Base-by-base conservation (phyloP, 2,797 vertebrate genomes). In the Gastrophryne carolinensis region DNA sequence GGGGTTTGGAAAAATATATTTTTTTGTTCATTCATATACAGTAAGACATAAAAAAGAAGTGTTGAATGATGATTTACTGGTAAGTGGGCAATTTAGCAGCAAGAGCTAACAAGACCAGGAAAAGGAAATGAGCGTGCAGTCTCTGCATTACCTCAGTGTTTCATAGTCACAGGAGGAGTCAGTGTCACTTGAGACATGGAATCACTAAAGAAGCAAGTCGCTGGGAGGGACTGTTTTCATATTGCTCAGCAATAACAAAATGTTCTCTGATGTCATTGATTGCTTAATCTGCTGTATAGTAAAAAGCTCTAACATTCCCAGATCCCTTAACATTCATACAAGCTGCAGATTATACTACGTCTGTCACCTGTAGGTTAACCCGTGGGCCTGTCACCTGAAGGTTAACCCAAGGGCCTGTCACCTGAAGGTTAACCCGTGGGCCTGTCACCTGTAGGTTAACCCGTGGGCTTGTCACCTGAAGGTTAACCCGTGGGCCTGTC, bases 131-230 rank as follows among this genome's bases (percentile, higher is more conserved):
- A 50, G 23, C 52, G 34, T 9, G 10, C 39, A 50, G 21, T n/a
- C 32, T n/a, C 30, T 53, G 34, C 19, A 21, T 52, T 49, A 58
- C 26, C 26, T 41, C 24, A 64, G 49, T 49, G n/a, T 56, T 35
- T 56, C 24, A 63, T 41, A 21, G 3, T n/a, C 19, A 19, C 19
- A 17, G 50, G 10, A 34, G 39, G 53, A 60, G 63, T 75, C 52
- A 47, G 74, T 63, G 74, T 71, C 66, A 23, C 27, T 52, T 34
- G 47, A 62, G 56, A 63, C 58, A 49, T 47, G 62, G 44, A 62
- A 57, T 76, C 66, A 76, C 68, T 39, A 60, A 32, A 11, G 58
- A 70, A 70, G 41, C 37, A 47, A 34, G 30, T 73, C 44, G 58
- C 23, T 64, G 50, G n/a, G 30, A 27, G 24, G 35, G 30, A 63